phyloP scores from a whole-genome alignment of 2,113 vertebrate genomes.

The Carollia perspicillata region DNA sequence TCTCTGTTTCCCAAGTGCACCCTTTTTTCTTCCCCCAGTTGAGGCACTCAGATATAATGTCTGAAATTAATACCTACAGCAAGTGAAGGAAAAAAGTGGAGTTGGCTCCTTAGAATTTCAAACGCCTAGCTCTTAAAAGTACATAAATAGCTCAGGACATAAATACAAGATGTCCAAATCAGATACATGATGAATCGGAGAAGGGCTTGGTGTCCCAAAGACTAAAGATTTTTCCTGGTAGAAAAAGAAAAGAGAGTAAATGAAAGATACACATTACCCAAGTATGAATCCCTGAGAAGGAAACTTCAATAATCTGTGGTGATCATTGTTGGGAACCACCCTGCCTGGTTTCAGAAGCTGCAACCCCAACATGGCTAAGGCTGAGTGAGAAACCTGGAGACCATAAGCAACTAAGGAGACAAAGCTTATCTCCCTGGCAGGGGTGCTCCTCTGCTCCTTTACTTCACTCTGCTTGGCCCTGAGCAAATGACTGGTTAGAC shows the following conservation, averaged over 20 bases:
- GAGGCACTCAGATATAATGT: neutral
- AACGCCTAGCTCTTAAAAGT: neutral
- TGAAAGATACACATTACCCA: neutral
- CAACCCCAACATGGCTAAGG: too few relatives aligned
- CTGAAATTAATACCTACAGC: neutral
- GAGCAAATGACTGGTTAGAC: too few relatives aligned
- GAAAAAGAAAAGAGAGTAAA: neutral
- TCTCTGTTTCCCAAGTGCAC: neutral
- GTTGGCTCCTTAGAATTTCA: neutral
- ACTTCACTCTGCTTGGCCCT: too few relatives aligned
- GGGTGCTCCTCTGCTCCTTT: too few relatives aligned
- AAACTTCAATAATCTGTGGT: neutral
- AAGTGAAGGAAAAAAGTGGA: neutral
- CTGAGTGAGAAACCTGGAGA: too few relatives aligned
- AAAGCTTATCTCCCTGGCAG: too few relatives aligned
- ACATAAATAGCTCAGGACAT: neutral
- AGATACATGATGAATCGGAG: neutral
- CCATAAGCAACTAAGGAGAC: too few relatives aligned
- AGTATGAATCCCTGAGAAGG: neutral
- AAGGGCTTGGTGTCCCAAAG: neutral
- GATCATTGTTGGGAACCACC: too few relatives aligned
- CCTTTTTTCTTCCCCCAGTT: neutral
- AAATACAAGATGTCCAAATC: neutral
- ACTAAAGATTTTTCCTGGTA: neutral
- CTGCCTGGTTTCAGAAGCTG: too few relatives aligned